A percentile compares a stretch with the other conserved stretches of the same genome.
Conservation (phyloP, 2,113 vertebrate genomes). For the Psammodynastes pulverulentus region DNA sequence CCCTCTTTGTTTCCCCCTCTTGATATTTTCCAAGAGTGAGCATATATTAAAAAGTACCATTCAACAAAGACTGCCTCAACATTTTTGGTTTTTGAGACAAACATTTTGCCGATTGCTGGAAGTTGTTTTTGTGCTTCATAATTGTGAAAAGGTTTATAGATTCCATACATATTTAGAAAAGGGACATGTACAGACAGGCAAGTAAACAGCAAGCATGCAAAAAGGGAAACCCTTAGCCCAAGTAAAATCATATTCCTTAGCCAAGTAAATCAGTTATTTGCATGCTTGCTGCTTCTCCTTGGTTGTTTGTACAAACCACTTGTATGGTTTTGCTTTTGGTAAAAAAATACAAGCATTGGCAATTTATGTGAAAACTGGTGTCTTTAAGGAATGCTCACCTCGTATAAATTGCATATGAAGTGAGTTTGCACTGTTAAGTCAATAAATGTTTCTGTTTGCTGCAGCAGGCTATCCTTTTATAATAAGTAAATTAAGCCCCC, state of each 20-base stretch:
- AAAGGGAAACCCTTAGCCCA: constrained; percentile 54
- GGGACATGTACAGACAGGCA: constrained; percentile 48
- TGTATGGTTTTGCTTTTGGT: constrained; percentile 63
- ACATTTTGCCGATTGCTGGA: constrained; percentile 49
- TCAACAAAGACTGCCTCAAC: constrained; percentile 75
- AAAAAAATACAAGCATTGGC: constrained; percentile 65
- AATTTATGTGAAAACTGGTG: constrained; percentile 61
- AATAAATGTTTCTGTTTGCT: constrained; percentile 70
- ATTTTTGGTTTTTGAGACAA: constrained; percentile 52
- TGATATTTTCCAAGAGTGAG: constrained; percentile 48
- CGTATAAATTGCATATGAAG: constrained; percentile 64
- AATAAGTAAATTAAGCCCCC: constrained; percentile 2
- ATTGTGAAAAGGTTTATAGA: constrained; percentile 54
- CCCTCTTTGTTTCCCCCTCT: constrained; percentile 4
- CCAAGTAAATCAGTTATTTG: constrained; percentile 60
- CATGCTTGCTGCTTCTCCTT: constrained; percentile 62
- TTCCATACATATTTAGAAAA: constrained; percentile 61
- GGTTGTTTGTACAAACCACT: constrained; percentile 49
- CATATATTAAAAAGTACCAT: constrained; percentile 57
- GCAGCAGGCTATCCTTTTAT: constrained; percentile 60
- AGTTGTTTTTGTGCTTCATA: constrained; percentile 53
- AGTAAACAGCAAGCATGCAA: constrained; percentile 65
- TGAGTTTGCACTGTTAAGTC: constrained; percentile 61
- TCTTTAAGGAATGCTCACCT: background rate
- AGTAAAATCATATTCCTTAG: constrained; percentile 44